Conservation (phyloP, 2,797 vertebrate genomes). For the Aulostomus chinensis region DNA sequence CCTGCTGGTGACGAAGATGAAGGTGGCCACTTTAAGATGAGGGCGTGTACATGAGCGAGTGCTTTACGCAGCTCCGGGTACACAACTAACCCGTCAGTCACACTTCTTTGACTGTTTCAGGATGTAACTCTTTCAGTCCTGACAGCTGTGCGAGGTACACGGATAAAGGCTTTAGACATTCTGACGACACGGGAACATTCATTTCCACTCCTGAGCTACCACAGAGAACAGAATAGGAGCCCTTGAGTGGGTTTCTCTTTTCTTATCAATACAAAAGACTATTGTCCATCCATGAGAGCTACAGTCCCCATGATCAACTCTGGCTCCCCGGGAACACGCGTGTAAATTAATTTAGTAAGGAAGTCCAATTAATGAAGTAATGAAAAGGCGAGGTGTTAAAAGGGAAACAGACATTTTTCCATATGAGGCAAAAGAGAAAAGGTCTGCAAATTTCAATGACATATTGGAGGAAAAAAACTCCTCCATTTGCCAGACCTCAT, state of each 20-base stretch:
- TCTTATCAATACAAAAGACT: conserved; percentile 17
- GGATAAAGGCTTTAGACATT: conserved; percentile 4
- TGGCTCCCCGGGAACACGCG: conserved; percentile 4
- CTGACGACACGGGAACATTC: conserved; percentile 8
- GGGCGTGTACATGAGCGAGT: conserved; percentile 1
- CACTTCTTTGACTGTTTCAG: conserved; percentile 1
- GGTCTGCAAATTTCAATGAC: neutral
- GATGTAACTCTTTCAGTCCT: neutral
- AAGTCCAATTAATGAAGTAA: conserved; percentile 35
- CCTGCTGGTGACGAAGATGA: no score
- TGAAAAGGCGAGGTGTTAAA: conserved; percentile 20
- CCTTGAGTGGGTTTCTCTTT: conserved; percentile 1
- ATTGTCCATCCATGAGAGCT: conserved; percentile 15
- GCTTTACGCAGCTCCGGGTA: neutral
- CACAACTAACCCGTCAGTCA: neutral
- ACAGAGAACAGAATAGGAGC: neutral
- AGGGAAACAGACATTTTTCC: conserved; percentile 16
- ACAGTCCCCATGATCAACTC: conserved; percentile 3
- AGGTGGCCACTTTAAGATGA: no score
- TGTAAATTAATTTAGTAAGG: conserved; percentile 17
- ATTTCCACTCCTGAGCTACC: conserved; percentile 15
- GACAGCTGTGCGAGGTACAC: neutral
- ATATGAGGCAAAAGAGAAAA: conserved; percentile 5
- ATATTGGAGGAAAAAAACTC: conserved; percentile 1
- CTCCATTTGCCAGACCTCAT: conserved; percentile 1